These are phyloP conservation scores for Hypanus sabinus DNA, from an alignment of 2,113 vertebrate species.

Conservation along the genomic window DNA sequence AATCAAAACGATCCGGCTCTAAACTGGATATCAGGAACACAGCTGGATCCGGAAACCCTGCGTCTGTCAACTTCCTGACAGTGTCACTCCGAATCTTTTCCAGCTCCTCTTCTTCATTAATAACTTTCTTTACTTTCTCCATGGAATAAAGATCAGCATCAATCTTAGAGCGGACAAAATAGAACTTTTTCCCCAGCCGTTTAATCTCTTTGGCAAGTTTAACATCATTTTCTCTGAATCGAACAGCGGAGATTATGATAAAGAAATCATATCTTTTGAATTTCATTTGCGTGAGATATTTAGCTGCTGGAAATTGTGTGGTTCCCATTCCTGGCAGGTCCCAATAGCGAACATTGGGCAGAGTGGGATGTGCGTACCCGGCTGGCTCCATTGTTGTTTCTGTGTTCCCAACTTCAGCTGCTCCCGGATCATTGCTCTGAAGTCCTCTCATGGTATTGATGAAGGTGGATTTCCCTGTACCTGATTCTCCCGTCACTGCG, in stretches of 20 bases:
- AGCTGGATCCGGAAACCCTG: too few species aligned
- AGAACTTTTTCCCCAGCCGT: background rate
- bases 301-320: background rate
- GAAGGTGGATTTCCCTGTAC: background rate
- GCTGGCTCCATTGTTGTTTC: background rate
- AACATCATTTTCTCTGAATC: constrained; percentile 13
- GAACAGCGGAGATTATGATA: constrained; percentile 50
- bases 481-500: background rate
- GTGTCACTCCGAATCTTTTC: too few species aligned
- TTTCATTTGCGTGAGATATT: background rate
- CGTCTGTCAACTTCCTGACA: too few species aligned
- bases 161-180: constrained; percentile 3
- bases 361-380: background rate
- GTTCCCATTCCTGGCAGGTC: background rate
- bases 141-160: constrained; percentile 39
- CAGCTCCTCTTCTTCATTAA: constrained; percentile 38
- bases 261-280: constrained; percentile 45
- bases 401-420: constrained; percentile 38
- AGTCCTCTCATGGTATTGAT: constrained; percentile 5
- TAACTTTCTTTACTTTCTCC: background rate
- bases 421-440: background rate
- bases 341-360: background rate
- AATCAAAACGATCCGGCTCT: too few species aligned
- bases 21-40: too few species aligned
- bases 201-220: constrained; percentile 6